Base-by-base conservation (phyloP, 2,888 invertebrate species). In the Tricholauxania praeusta region DNA sequence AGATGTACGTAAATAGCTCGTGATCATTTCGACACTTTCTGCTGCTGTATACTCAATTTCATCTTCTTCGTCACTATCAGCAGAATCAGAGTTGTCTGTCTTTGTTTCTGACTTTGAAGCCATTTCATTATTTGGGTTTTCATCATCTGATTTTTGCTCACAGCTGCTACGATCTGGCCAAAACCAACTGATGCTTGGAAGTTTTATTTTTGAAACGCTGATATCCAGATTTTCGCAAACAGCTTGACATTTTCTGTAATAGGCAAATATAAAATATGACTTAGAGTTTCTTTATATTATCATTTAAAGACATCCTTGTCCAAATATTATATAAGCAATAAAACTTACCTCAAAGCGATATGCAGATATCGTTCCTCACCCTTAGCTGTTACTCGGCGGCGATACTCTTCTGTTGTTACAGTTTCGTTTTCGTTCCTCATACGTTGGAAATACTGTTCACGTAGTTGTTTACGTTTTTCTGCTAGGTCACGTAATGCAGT, bases 1-100 rank as follows among this genome's bases (percentile, higher is more conserved):
- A 52, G 89, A 90, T n/a, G 88, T 89, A 72, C 94, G 89, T 71
- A 95, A 86, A 84, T 95, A 94, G 47, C 87, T 84, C 0, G 91
- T 89, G 6, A 94, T 78, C 75, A 91, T 88, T 77, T 90, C 89
- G 51, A 94, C 83, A 83, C 91, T 91, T 80, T 92, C 92, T 52
- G 80, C 80, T 2, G 87, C 80, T 53, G 80, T 82, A 72, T 80
- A 87, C 5, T 78, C 80, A 1, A 82, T 82, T 2, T 81, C 82
- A 0, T 75, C 74, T 0, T 51, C 82, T 2, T 83, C 80, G 5
- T 87, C 88, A 49, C 85, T 82, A 22, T 88, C 84, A 12, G 19
- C 8, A 55, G 19, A 55, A 15, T n/a, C 15, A 22, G 49, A 39
- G 14, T 65, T 49, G 12, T 1, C n/a, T 12, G 49, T 28, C 3